phyloP scores from a whole-genome alignment of 2,797 vertebrate species.

The Syngnathus acus region DNA sequence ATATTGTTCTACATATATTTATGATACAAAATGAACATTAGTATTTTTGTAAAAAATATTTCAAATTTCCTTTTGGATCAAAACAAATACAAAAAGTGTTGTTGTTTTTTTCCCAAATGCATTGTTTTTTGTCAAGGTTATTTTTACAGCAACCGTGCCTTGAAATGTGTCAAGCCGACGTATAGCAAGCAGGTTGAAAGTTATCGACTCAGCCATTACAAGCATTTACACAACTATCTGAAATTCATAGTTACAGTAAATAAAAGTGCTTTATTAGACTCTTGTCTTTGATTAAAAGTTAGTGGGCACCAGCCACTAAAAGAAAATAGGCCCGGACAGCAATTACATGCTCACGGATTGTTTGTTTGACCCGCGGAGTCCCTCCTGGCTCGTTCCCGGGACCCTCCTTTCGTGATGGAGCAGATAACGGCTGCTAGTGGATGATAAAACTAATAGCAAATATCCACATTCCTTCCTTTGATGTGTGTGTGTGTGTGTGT shows the following conservation, averaged over 20 bases:
- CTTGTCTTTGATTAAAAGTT: slow-evolving; percentile 22
- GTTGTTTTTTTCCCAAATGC: no score
- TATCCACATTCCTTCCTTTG: slow-evolving; percentile 66
- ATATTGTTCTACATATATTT: no score
- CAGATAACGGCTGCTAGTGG: slow-evolving; percentile 34
- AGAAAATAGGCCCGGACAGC: slow-evolving; percentile 17
- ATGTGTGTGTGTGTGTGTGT: slow-evolving; percentile 51
- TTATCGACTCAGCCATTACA: neutral
- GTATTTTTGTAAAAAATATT: no score
- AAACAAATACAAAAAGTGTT: no score
- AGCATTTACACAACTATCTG: neutral
- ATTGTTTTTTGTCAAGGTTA: no score
- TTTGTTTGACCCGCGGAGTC: slow-evolving; percentile 29
- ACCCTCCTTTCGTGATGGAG: slow-evolving; percentile 56
- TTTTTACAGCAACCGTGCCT: no score
- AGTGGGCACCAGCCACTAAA: slow-evolving; percentile 19
- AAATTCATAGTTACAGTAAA: neutral
- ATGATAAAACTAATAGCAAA: slow-evolving; percentile 66
- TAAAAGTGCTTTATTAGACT: slow-evolving; percentile 10
- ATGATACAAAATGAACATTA: no score
- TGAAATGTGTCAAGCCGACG: no score
- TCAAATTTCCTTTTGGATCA: no score
- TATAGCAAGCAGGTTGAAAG: neutral
- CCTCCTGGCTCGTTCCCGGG: slow-evolving; percentile 15
- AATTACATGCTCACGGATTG: slow-evolving; percentile 24